These are phyloP conservation scores for Ramphastos sulfuratus DNA, from an alignment of 2,113 vertebrate genomes.

Conservation along the genomic window DNA sequence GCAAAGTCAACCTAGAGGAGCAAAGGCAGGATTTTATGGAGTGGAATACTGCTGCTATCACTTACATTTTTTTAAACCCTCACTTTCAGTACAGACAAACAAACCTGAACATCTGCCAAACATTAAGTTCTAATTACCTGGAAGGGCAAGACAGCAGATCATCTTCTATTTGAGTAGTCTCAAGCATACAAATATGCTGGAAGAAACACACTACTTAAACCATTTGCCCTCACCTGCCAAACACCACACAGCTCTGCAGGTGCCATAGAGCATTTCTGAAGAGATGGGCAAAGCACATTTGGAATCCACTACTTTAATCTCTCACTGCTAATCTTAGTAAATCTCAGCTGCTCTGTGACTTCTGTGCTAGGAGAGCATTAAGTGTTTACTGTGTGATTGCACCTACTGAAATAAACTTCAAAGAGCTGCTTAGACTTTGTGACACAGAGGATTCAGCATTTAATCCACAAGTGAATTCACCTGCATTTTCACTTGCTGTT, in stretches of 20 bases:
- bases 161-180: background rate
- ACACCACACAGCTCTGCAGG: background rate
- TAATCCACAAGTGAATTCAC: slow-evolving; percentile 9
- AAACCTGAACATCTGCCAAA: background rate
- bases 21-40: background rate
- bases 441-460: background rate
- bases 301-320: slow-evolving; percentile 44
- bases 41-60: background rate
- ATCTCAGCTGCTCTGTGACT: slow-evolving; percentile 20
- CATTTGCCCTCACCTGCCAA: background rate
- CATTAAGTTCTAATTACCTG: background rate
- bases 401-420: slow-evolving; percentile 9
- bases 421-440: background rate
- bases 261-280: background rate
- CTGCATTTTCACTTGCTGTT: background rate
- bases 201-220: background rate
- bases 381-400: background rate
- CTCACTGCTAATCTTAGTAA: slow-evolving; percentile 69
- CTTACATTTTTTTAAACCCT: background rate
- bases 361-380: background rate
- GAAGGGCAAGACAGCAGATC: background rate
- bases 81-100: background rate
- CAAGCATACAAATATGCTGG: background rate
- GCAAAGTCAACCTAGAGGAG: slow-evolving; percentile 74
- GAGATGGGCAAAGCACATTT: slow-evolving; percentile 13